These are phyloP conservation scores for Lasioglossum baleicum DNA, from an alignment of 1,140 invertebrate species.

Conservation along the genomic window DNA sequence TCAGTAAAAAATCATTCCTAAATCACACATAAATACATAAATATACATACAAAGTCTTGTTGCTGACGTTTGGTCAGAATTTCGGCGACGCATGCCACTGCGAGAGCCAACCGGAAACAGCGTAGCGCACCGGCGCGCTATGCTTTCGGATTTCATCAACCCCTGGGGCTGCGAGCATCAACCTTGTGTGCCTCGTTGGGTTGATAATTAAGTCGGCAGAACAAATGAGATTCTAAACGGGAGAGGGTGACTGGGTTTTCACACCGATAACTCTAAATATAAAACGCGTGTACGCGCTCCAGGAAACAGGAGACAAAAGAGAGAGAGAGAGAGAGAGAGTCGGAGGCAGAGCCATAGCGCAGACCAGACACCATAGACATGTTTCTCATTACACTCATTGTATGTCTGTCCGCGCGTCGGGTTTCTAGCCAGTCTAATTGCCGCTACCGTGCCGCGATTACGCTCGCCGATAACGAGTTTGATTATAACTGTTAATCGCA, in stretches of 20 bases:
- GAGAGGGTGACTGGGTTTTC: constrained; percentile 28
- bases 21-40: too few species aligned
- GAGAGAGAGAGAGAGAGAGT: background rate
- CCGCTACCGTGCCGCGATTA: constrained; percentile 31
- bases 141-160: constrained; percentile 20
- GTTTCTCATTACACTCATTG: constrained; percentile 45
- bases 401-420: constrained; percentile 19
- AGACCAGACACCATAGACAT: constrained; percentile 8
- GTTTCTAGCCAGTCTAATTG: constrained; percentile 43
- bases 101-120: too few species aligned
- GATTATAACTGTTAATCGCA: constrained; percentile 49
- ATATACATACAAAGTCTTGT: too few species aligned
- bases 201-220: constrained; percentile 20
- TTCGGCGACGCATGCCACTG: too few species aligned
- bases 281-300: background rate
- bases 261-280: constrained; percentile 28
- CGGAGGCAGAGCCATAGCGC: too few species aligned
- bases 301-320: constrained; percentile 29
- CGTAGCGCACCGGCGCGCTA: background rate
- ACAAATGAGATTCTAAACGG: constrained; percentile 20
- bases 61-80: too few species aligned
- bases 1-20: too few species aligned
- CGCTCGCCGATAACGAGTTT: constrained; percentile 53
- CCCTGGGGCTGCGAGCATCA: constrained; percentile 20
- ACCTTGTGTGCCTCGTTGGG: background rate